Conservation (phyloP, 2,113 vertebrate species). For the Gallinago media region DNA sequence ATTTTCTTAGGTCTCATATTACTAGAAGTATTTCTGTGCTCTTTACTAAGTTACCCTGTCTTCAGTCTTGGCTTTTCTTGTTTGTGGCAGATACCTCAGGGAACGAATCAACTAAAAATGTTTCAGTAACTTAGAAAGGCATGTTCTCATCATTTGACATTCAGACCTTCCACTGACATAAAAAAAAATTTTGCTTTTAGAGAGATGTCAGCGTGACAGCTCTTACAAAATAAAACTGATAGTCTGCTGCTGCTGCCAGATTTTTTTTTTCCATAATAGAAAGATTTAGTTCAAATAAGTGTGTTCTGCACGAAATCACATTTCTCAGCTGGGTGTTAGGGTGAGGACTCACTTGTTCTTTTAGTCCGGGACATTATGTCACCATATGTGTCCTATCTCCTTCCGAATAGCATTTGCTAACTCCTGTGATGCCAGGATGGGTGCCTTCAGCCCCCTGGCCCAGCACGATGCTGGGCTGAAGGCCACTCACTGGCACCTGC, state of each 20-base stretch:
- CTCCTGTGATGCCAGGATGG: rapidly evolving
- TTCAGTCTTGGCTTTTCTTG: not conserved
- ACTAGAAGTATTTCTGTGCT: not conserved
- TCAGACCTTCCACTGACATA: constrained; percentile 7
- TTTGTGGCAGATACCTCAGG: constrained; percentile 3
- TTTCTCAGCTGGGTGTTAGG: not conserved
- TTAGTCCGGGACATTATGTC: not conserved
- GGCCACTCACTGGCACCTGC: not conserved
- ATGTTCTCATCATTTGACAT: not conserved
- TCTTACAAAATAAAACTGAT: not conserved
- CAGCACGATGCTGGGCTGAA: rapidly evolving
- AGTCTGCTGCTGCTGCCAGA: not conserved
- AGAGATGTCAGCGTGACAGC: not conserved
- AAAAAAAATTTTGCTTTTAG: constrained; percentile 3
- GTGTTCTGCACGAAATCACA: not conserved
- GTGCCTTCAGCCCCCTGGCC: not conserved
- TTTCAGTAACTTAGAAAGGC: not conserved
- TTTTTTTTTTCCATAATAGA: not conserved
- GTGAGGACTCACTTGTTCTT: not conserved
- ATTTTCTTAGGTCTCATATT: not conserved
- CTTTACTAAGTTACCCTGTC: not conserved
- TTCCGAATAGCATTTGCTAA: not conserved
- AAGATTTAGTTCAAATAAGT: not conserved
- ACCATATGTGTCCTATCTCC: not conserved
- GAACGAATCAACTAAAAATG: not conserved